These are phyloP conservation scores for Pleuronectes platessa DNA, from an alignment of 2,113 vertebrate species.

Conservation along the genomic window DNA sequence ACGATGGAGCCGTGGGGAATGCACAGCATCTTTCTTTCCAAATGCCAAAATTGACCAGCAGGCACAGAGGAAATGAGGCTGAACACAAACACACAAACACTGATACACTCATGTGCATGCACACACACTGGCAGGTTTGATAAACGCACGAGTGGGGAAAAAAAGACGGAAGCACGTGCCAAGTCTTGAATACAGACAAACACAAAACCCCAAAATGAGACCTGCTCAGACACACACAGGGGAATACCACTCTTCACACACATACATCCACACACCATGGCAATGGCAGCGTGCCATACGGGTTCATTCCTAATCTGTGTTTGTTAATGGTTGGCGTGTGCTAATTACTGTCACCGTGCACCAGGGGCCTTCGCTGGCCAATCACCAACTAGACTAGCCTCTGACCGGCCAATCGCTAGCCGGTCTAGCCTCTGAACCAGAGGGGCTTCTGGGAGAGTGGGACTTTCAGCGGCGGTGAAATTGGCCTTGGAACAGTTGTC, in stretches of 20 bases:
- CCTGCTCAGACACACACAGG: constrained; percentile 53
- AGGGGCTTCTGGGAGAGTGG: constrained; percentile 72
- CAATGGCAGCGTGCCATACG: constrained; percentile 91
- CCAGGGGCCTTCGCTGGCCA: constrained; percentile 75
- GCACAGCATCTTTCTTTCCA: constrained; percentile 67
- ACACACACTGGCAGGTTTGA: constrained; percentile 19
- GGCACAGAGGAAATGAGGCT: constrained; percentile 77
- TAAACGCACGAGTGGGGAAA: constrained; percentile 32
- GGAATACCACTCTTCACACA: constrained; percentile 66
- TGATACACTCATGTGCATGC: constrained; percentile 14
- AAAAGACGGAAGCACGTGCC: constrained; percentile 49
- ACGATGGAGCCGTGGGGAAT: constrained; percentile 66
- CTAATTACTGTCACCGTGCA: constrained; percentile 93
- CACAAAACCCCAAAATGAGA: constrained; percentile 54
- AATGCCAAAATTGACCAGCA: constrained; percentile 79
- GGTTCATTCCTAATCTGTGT: constrained; percentile 87
- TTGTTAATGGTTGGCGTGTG: constrained; percentile 97
- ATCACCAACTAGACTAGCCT: constrained; percentile 77
- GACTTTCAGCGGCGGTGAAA: constrained; percentile 62
- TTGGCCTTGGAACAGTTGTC: constrained; percentile 72
- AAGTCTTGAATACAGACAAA: constrained; percentile 58
- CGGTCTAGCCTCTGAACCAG: constrained; percentile 72
- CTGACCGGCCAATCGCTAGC: constrained; percentile 75
- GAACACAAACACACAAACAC: constrained; percentile 58
- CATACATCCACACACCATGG: constrained; percentile 59